phyloP scores from a whole-genome alignment of 1,140 invertebrate genomes.

The Bombus consobrinus region DNA sequence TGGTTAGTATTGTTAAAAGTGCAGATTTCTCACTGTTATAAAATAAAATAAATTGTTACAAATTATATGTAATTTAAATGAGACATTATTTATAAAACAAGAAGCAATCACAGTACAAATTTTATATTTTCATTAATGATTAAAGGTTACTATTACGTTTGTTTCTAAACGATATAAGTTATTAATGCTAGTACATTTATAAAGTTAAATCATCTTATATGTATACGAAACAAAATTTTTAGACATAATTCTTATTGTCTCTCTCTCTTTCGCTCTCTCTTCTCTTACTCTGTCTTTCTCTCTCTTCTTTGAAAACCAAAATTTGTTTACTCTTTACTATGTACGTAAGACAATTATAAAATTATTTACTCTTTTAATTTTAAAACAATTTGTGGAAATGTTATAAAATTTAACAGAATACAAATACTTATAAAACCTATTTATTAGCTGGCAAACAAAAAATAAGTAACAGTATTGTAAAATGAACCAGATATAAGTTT shows the following conservation, averaged over 20 bases:
- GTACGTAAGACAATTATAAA: not conserved
- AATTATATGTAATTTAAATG: conserved; percentile 30
- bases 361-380: not conserved
- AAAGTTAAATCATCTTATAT: conserved; percentile 5
- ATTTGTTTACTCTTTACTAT: not conserved
- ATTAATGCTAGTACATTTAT: conserved; percentile 23
- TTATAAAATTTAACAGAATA: conserved; percentile 36
- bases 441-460: conserved; percentile 34
- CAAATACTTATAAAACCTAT: conserved; percentile 29
- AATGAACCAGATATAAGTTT: conserved; percentile 17
- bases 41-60: conserved; percentile 33
- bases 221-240: conserved; percentile 29
- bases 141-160: not conserved
- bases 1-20: conserved; percentile 34
- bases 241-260: conserved; percentile 45
- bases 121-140: not conserved
- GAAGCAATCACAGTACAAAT: conserved; percentile 33
- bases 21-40: conserved; percentile 8
- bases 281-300: not conserved
- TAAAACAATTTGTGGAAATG: conserved; percentile 21
- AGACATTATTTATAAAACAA: not conserved
- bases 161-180: conserved; percentile 8
- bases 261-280: not conserved
- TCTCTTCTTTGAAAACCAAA: conserved; percentile 2
- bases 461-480: conserved; percentile 17